Evolutionary conservation across 2,888 invertebrate species (phyloP).

Genomic region (Caenorhabditis sulstoni): DNA sequence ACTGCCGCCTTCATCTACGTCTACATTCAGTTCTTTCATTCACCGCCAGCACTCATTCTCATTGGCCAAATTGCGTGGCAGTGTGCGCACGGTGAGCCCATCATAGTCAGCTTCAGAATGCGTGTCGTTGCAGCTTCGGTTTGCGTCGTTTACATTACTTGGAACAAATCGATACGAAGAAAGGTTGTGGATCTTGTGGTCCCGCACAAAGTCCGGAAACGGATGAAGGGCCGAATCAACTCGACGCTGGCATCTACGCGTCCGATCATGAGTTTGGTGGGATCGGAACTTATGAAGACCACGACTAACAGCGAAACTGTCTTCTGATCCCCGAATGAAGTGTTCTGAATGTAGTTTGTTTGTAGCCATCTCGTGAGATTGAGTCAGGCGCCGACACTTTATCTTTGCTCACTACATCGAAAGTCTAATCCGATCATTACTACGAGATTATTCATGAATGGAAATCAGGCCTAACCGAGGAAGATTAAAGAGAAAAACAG

Average conservation of each 20-base stretch:
- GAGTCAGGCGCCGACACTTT: neutral
- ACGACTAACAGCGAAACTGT: constrained; percentile 40
- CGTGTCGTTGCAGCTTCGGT: constrained; percentile 32
- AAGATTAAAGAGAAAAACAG: neutral
- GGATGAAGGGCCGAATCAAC: constrained; percentile 1
- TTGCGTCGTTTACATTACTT: constrained; percentile 51
- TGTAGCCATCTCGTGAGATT: too few species aligned
- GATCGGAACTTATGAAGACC: constrained; percentile 9
- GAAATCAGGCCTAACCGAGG: neutral
- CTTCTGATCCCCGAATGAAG: constrained; percentile 11
- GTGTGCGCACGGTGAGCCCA: constrained; percentile 57
- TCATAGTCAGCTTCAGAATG: neutral
- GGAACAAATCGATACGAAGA: constrained; percentile 47
- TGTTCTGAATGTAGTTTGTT: neutral
- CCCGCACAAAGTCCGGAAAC: constrained; percentile 25
- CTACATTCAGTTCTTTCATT: constrained; percentile 67
- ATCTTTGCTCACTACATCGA: constrained; percentile 14
- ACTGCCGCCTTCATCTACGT: constrained; percentile 65
- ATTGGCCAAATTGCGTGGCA: constrained; percentile 68
- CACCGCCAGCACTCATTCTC: constrained; percentile 53
- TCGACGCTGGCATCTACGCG: constrained; percentile 13
- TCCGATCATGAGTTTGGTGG: constrained; percentile 27
- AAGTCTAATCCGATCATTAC: constrained; percentile 31
- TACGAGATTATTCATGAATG: constrained; percentile 23
- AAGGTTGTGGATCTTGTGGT: constrained; percentile 40